Base-by-base conservation (phyloP, 2,797 vertebrate genomes). In the Buphagus erythrorhynchus region DNA sequence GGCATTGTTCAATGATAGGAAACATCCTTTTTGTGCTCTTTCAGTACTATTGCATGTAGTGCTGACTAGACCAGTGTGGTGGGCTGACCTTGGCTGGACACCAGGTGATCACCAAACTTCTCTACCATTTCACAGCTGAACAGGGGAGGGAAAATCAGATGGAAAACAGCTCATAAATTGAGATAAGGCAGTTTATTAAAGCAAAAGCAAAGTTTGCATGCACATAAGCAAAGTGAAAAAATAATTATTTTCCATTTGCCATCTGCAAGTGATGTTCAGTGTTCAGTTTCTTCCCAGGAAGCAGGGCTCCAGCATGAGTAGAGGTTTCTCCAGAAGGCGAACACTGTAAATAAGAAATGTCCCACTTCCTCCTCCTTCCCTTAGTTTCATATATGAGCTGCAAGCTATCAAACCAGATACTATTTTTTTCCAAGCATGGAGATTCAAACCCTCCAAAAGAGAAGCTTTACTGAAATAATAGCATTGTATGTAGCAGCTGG, bases 131-230 rank as follows among this genome's bases (percentile, higher is more conserved):
- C 29, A 24, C 20, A 73, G 35, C 11, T 35, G 49, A 33, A 48
- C 20, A 57, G 16, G 9, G 16, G 20, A 48, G 11, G 11, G 5
- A 57, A 65, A 48, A 55, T 25, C 25, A 25, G 29, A 35, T 29
- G 13, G 11, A 25, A 55, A 55, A 33, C 21, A 9, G 11, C 5
- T 25, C 7, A 1, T 25, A 40, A 73, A 11, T 14, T 65, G 31
- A 65, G 29, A 33, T 16, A 16, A 73, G 6, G 16, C 5, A 17
- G 9, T 42, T 48, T 35, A 29, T 10, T 11, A 57, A 73, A 48
- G 20, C 29, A 20, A 33, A 54, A 63, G 24, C 0, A 0, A 54
- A 20, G 16, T 29, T 40, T 38, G 29, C 10, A 25, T 20, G 10
- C 19, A 24, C 29, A 40, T 38, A 62, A 46, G 29, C 4, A 40